phyloP scores from a whole-genome alignment of 2,888 invertebrate genomes.

The Graphium colonna region DNA sequence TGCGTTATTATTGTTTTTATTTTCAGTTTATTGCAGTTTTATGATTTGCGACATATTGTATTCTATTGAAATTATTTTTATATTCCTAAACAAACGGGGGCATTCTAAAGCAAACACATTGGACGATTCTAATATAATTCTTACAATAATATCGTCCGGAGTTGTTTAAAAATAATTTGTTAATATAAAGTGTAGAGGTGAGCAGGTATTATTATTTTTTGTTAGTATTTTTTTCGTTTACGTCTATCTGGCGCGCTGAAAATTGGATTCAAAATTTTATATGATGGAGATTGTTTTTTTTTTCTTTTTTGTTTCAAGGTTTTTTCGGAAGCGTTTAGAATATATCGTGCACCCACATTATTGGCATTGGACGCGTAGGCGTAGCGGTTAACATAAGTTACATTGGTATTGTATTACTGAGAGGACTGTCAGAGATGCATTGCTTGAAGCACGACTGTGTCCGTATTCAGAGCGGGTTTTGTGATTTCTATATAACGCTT shows the following conservation, averaged over 20 bases:
- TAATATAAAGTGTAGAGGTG: conserved; percentile 66
- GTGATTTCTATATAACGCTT: background rate
- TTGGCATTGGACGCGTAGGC: conserved; percentile 6
- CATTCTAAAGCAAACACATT: conserved; percentile 60
- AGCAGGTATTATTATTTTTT: conserved; percentile 61
- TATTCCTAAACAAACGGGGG: conserved; percentile 39
- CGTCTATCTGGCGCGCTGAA: conserved; percentile 52
- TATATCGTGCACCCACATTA: background rate
- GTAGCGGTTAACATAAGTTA: conserved; percentile 1
- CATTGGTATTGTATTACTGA: background rate
- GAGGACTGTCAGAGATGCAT: conserved; percentile 1
- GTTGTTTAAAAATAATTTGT: conserved; percentile 72
- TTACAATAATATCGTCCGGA: conserved; percentile 78
- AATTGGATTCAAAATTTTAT: conserved; percentile 36
- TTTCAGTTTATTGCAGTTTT: too few species aligned
- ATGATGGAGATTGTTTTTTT: conserved; percentile 28
- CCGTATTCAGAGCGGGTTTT: background rate
- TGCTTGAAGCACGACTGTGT: background rate
- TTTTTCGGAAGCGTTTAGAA: conserved; percentile 6
- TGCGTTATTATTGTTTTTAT: too few species aligned
- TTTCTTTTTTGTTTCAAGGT: conserved; percentile 30
- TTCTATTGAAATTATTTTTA: too few species aligned
- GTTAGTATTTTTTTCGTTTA: conserved; percentile 65
- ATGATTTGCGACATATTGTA: too few species aligned
- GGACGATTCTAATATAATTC: conserved; percentile 80